phyloP scores from a whole-genome alignment of 2,113 vertebrate species.

The Sakesphorus luctuosus region DNA sequence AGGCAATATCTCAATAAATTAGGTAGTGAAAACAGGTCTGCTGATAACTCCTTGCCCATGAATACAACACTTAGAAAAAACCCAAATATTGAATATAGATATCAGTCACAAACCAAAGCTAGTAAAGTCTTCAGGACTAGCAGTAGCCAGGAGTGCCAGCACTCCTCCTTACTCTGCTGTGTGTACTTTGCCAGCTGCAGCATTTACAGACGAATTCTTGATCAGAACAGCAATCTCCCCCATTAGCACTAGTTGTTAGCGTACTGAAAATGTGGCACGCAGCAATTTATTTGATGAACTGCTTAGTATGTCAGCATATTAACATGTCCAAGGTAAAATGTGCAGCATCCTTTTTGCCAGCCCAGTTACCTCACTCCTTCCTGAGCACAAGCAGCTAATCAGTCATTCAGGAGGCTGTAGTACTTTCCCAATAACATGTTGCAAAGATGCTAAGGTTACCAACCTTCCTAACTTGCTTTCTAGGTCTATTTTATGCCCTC shows the following conservation, averaged over 20 bases:
- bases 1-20: not conserved
- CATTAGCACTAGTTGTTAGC: not conserved
- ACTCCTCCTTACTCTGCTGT: accelerated
- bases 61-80: not conserved
- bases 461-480: not conserved
- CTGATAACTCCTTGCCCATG: not conserved
- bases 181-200: not conserved
- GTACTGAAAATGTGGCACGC: not conserved
- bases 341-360: not conserved
- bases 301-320: not conserved
- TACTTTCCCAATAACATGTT: not conserved
- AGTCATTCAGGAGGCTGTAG: not conserved
- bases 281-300: not conserved
- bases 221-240: not conserved
- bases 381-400: not conserved
- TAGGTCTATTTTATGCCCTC: not conserved
- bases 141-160: not conserved
- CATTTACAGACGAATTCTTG: not conserved
- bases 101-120: not conserved
- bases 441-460: not conserved
- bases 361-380: not conserved
- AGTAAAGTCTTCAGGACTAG: not conserved
- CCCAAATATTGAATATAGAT: not conserved
- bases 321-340: not conserved
- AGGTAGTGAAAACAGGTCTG: not conserved